phyloP scores from a whole-genome alignment of 2,888 invertebrate species.

The Amphipyra tragopoginis region DNA sequence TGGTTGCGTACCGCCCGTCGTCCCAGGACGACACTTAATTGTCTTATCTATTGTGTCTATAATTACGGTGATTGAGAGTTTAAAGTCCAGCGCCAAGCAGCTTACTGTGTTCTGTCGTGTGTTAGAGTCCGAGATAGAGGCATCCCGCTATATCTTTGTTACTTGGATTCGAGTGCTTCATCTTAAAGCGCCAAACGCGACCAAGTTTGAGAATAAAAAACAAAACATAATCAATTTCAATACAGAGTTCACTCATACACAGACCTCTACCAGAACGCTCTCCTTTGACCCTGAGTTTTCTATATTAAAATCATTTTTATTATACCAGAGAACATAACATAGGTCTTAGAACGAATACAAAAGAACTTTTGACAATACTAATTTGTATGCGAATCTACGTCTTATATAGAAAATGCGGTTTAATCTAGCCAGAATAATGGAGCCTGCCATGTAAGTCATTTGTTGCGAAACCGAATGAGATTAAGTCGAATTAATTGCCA shows the following conservation, averaged over 20 bases:
- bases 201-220: too few species aligned
- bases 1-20: too few species aligned
- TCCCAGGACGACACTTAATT: too few species aligned
- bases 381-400: constrained; percentile 33
- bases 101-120: too few species aligned
- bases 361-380: constrained; percentile 15
- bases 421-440: constrained; percentile 49
- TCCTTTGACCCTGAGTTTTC: constrained; percentile 22
- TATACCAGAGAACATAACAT: constrained; percentile 6
- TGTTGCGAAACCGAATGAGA: constrained; percentile 44
- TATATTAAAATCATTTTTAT: constrained; percentile 17
- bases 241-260: constrained; percentile 23
- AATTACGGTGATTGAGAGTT: too few species aligned
- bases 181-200: too few species aligned
- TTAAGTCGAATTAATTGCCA: constrained; percentile 49
- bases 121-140: too few species aligned
- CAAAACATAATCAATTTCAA: constrained; percentile 16
- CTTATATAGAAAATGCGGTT: constrained; percentile 27
- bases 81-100: too few species aligned
- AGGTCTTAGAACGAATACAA: constrained; percentile 16
- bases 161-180: too few species aligned
- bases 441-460: constrained; percentile 52
- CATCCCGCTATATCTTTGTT: too few species aligned
- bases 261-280: constrained; percentile 5
- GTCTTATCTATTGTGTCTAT: too few species aligned